Evolutionary conservation across 2,797 vertebrate species (phyloP), one percentile per base, ranked within the genome.

Genomic region (Amphiprion clarkii): DNA sequence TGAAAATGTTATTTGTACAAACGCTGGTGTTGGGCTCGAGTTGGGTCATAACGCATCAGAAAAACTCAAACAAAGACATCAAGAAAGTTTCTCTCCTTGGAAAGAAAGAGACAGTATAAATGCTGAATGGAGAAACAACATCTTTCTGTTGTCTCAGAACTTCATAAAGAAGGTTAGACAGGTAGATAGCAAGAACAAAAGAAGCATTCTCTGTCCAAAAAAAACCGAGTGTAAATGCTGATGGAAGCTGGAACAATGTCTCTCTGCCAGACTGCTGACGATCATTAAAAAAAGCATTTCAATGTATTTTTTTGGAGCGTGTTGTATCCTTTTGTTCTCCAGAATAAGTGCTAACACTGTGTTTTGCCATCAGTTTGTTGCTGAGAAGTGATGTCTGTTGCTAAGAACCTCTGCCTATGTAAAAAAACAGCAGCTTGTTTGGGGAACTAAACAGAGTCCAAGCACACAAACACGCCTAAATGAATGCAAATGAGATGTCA

Each of bases 401-500:
- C 54, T 55, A 4, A 69, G 48, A 67, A 8, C 8, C 16, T 9
- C 3, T 2, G 48, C 6, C 46, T 48, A 49, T 9, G 3, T 6
- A 51, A 21, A 55, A 55, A 48, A 67, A 23, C 23, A 39, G 1
- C 65, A 53, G 55, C 66, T 73, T 0, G 23, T 53, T 42, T 33
- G 57, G 67, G 36, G 61, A 59, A 25, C 76, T 29, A 51, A 77
- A 65, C 23, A 23, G 61, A 68, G 76, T 58, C 60, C 59, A 53
- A 51, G 42, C 57, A 52, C 76, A 72, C 63, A 67, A 82, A 76
- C 44, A 64, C 4, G 8, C 21, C 48, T 54, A 39, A 69, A 74
- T 77, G 1, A 67, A 85, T 85, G 75, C 76, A 87, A 79, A 87
- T 85, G 29, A 80, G 67, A 61, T 51, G 54, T 82, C 76, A 62